Base-by-base conservation (phyloP, 1,140 invertebrate species). In the Tetragonula clypearis region DNA sequence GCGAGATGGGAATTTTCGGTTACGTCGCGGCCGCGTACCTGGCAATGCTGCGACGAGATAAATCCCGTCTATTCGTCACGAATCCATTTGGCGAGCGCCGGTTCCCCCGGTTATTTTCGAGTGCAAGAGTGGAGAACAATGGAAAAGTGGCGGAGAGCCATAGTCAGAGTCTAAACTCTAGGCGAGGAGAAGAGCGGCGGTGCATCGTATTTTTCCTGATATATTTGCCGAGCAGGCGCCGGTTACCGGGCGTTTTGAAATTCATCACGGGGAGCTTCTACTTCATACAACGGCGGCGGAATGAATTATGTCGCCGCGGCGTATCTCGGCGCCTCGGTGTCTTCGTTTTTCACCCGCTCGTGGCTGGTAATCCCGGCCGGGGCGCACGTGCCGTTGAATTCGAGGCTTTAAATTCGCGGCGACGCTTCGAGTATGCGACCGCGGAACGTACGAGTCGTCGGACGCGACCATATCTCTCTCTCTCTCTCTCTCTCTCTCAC, bases 181-280 rank as follows among this genome's bases (percentile, higher is more conserved):
- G 41, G 26, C 41, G 35, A 35, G 21, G 41, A 49, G 41, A 49
- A 49, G 41, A 49, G 8, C 6, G 41, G n/a, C 26, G 74, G 58
- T 21, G 81, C 85, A 76, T 82, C 71, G 78, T 86, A 78, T 88
- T 88, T 85, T 85, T 88, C 86, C 82, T 85, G 65, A 58, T 79
- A 84, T 87, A 71, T 15, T n/a, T 69, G 35, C 55, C 58, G 12
- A n/a, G 23, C 41, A 4, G 14, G 14, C 21, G 12, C 58, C 53
- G 8, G 35, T 35, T 35, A 60, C 23, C 4, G 60, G 60, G 4
- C 30, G 19, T 56, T 77, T 72, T 65, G 81, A 88, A 82, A 88
- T 90, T 85, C 88, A 76, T 87, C 76, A 75, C 71, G 56, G 56
- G 2, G 82, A 85, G 79, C 84, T 83, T 6, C 5, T 41, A 84